Base-by-base conservation (phyloP, 1,140 invertebrate species). In the Ceratina australensis region DNA sequence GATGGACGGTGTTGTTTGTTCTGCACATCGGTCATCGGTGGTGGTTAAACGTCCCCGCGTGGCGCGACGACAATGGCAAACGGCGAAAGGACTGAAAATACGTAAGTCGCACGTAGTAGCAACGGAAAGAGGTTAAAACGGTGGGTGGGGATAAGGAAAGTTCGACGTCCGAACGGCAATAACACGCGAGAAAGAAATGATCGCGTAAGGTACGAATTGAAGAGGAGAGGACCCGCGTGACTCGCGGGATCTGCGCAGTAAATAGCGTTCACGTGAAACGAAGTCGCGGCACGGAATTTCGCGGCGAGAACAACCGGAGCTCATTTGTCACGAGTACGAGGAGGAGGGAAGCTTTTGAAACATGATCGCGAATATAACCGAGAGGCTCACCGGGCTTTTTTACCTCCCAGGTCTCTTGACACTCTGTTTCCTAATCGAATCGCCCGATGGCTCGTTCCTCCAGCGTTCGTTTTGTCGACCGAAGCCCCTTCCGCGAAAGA, bases 211-310 rank as follows among this genome's bases (percentile, higher is more conserved):
- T 68, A 80, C 54, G 61, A 72, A 66, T n/a, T 33, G 76, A 56
- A 50, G 78, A 47, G 33, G 10, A 69, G n/a, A n/a, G n/a, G n/a
- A n/a, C n/a, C 78, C 78, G 83, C 82, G 83, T 84, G 82, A 84
- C 78, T 80, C 69, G n/a, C n/a, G 81, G 83, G 83, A 84, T 84
- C 83, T 84, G 83, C 83, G 83, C 83, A 84, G 83, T 84, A 84
- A 61, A 67, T 78, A 64, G 72, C 54, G 78, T 73, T 79, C 78
- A 63, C 78, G 72, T 76, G 78, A 79, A 42, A 78, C 82, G 56
- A 69, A 63, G 60, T 42, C 33, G 60, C 76, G 68, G 64, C 81
- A 68, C 64, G 79, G 50, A 81, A 78, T 72, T 72, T 56, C 57
- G 64, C 56, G 49, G 49, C 22, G 65, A 22, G 2, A 16, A 26